These are phyloP conservation scores for Lipotes vexillifer DNA, from an alignment of 2,113 vertebrate genomes.

Conservation along the genomic window DNA sequence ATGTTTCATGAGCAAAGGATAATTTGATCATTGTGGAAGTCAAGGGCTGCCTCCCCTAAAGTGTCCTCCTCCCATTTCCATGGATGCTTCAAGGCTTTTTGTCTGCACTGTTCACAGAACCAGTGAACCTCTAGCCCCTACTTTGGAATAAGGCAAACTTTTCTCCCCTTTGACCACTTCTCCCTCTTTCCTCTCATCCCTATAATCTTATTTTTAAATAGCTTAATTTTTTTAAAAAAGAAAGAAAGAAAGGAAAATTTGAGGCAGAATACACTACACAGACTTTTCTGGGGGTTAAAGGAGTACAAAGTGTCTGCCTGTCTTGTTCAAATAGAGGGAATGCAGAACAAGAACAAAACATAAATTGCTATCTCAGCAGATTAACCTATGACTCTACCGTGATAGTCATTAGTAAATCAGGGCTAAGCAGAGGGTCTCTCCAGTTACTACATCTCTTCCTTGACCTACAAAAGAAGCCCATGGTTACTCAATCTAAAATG, in stretches of 20 bases:
- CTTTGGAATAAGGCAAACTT: neutral
- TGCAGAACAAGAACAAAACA: neutral
- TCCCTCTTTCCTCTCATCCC: neutral
- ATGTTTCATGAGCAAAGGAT: neutral
- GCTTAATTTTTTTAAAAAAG: neutral
- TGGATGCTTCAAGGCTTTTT: neutral
- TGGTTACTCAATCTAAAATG: neutral
- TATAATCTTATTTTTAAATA: neutral
- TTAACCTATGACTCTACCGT: neutral
- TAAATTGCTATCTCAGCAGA: neutral
- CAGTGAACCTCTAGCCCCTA: neutral
- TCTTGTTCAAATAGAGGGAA: neutral
- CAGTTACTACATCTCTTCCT: neutral
- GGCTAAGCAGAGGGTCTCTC: neutral
- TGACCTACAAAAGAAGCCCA: neutral
- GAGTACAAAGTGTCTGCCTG: neutral
- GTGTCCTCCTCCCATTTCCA: neutral
- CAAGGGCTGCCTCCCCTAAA: neutral
- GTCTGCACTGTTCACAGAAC: neutral
- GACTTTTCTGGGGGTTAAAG: neutral
- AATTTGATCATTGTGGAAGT: no score
- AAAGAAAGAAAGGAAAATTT: neutral
- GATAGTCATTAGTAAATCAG: neutral
- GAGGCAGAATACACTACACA: neutral
- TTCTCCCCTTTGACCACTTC: neutral